Conservation (phyloP, 2,113 vertebrate species). For the Opisthocomus hoazin region DNA sequence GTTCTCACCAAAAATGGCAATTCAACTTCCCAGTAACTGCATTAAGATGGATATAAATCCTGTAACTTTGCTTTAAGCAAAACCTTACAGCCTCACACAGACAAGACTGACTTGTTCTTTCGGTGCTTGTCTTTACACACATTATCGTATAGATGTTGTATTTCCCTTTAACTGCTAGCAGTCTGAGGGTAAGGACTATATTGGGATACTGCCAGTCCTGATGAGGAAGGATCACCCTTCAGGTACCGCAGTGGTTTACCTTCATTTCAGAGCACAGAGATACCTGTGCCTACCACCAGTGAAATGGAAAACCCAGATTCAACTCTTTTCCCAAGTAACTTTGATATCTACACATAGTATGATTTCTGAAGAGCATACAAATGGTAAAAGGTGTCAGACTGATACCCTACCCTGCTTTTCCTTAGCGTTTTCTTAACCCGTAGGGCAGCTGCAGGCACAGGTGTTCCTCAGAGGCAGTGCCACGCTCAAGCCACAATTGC, state of each 20-base stretch:
- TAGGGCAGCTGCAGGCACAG: neutral
- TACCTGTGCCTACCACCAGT: neutral
- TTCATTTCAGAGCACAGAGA: neutral
- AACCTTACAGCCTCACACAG: fast-evolving
- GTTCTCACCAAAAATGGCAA: neutral
- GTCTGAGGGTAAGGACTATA: neutral
- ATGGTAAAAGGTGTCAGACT: neutral
- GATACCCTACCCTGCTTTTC: neutral
- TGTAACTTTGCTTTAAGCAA: neutral
- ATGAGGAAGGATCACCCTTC: neutral
- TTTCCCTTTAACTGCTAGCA: neutral
- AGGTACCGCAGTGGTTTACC: neutral
- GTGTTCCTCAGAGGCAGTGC: neutral
- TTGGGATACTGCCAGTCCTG: neutral
- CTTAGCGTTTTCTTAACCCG: neutral
- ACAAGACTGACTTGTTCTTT: neutral
- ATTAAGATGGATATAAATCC: neutral
- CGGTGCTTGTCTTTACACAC: neutral
- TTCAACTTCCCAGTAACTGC: neutral
- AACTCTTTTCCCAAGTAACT: neutral
- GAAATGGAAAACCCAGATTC: neutral
- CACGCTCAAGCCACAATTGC: neutral
- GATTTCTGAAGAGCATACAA: neutral
- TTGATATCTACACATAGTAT: neutral
- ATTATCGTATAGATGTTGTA: neutral